A percentile compares a stretch with the other conserved stretches of the same genome.
Conservation (phyloP, 2,113 vertebrate genomes). For the Equus quagga region DNA sequence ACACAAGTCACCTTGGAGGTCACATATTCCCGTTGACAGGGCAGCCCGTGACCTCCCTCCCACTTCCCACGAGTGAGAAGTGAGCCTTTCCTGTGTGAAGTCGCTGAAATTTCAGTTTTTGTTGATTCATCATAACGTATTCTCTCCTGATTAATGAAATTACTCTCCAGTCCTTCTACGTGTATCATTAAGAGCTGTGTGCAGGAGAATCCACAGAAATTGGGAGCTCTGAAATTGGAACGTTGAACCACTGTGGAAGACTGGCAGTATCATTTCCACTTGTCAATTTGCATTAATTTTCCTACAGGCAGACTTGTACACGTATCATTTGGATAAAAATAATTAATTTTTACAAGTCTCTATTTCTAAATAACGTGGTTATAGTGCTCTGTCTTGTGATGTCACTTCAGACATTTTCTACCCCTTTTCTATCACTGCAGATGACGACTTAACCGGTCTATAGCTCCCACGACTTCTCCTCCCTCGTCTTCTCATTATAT, state of each 20-base stretch:
- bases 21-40: not conserved
- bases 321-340: no score
- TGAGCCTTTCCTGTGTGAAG: not conserved
- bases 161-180: not conserved
- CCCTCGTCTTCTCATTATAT: not conserved
- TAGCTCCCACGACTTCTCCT: not conserved
- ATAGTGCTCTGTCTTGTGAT: not conserved
- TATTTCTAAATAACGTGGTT: not conserved
- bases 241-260: not conserved
- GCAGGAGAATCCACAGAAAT: not conserved
- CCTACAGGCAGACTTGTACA: not conserved
- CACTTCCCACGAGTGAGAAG: not conserved
- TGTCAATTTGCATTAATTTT: not conserved
- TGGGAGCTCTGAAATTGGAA: not conserved
- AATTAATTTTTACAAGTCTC: no score
- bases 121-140: not conserved
- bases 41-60: accelerated
- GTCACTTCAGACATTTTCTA: not conserved
- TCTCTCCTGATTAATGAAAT: not conserved
- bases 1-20: not conserved
- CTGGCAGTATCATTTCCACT: not conserved
- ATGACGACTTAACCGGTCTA: not conserved
- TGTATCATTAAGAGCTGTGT: not conserved
- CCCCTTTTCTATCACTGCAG: not conserved
- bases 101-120: not conserved